Evolutionary conservation across 53 echinoderm and acorn worm genomes (phyloP).

Genomic region (Holothuria scabra): DNA sequence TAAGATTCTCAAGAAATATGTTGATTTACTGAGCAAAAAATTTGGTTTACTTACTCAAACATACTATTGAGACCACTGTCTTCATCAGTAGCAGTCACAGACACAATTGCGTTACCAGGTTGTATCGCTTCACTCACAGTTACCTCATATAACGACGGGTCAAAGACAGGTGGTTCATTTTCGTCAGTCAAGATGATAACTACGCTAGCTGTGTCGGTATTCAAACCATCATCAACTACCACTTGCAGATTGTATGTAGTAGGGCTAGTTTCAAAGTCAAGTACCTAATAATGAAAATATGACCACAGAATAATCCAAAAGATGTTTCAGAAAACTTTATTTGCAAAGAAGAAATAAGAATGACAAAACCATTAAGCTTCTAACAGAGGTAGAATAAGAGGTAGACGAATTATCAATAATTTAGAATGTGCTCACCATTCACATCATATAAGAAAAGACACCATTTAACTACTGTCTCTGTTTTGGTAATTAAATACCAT

Average conservation of each 20-base stretch:
- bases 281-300: slow-evolving; percentile 25
- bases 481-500: no score
- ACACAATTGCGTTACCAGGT: slow-evolving; percentile 34
- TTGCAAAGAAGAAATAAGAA: no score
- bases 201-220: slow-evolving; percentile 38
- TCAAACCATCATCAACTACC: slow-evolving; percentile 54
- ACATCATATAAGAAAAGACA: no score
- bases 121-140: slow-evolving; percentile 50
- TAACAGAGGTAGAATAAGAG: no score
- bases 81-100: slow-evolving; percentile 56
- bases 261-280: slow-evolving; percentile 41
- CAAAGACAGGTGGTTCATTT: slow-evolving; percentile 83
- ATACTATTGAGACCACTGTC: slow-evolving; percentile 43
- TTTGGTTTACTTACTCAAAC: slow-evolving; percentile 39
- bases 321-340: no score
- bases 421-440: no score
- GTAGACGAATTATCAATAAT: no score
- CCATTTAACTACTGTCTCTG: no score
- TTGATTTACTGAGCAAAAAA: no score
- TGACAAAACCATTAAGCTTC: no score
- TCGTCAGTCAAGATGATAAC: slow-evolving; percentile 62
- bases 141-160: background rate
- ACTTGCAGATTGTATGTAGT: slow-evolving; percentile 54
- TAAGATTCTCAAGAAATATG: no score
- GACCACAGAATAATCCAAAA: background rate